Evolutionary conservation across 1,140 invertebrate species (phyloP).

Genomic region (Drosophila kurseongensis): DNA sequence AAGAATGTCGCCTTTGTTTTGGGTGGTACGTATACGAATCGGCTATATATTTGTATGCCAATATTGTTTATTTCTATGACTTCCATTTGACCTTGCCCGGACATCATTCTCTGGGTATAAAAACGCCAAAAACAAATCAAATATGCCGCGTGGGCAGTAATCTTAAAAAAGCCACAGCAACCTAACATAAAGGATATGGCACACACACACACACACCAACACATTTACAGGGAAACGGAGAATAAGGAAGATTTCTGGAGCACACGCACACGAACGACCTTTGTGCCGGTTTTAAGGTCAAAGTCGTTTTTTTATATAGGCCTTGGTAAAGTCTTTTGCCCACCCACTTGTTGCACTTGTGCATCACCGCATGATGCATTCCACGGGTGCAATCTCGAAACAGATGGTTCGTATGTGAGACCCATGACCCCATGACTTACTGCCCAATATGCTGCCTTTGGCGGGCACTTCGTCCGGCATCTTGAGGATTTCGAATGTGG

Average conservation of each 20-base stretch:
- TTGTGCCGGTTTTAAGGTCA: slow-evolving; percentile 68
- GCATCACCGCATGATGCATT: slow-evolving; percentile 50
- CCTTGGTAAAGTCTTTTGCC: slow-evolving; percentile 2
- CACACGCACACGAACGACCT: slow-evolving; percentile 64
- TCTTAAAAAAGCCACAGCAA: slow-evolving; percentile 61
- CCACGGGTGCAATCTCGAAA: slow-evolving; percentile 56
- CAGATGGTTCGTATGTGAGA: neutral
- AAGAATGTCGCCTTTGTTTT: slow-evolving; percentile 28
- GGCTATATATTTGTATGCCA: slow-evolving; percentile 15
- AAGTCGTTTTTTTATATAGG: slow-evolving; percentile 22
- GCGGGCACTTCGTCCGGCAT: slow-evolving; percentile 79
- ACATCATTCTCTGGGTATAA: slow-evolving; percentile 19
- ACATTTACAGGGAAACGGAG: slow-evolving; percentile 1
- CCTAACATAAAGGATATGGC: slow-evolving; percentile 55
- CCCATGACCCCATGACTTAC: slow-evolving; percentile 57
- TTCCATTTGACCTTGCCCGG: slow-evolving; percentile 69
- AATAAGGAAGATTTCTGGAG: slow-evolving; percentile 13
- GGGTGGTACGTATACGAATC: neutral
- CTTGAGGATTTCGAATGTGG: slow-evolving; percentile 7
- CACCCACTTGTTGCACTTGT: slow-evolving; percentile 70
- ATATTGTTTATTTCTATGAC: slow-evolving; percentile 68
- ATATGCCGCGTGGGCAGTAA: slow-evolving; percentile 25
- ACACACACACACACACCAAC: slow-evolving; percentile 14
- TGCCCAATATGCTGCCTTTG: slow-evolving; percentile 79
- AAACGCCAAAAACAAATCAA: slow-evolving; percentile 52